A percentile compares a stretch with the other conserved stretches of the same genome.
phyloP scores from a whole-genome alignment of 2,888 invertebrate species.

The Xestia rhomboidea region DNA sequence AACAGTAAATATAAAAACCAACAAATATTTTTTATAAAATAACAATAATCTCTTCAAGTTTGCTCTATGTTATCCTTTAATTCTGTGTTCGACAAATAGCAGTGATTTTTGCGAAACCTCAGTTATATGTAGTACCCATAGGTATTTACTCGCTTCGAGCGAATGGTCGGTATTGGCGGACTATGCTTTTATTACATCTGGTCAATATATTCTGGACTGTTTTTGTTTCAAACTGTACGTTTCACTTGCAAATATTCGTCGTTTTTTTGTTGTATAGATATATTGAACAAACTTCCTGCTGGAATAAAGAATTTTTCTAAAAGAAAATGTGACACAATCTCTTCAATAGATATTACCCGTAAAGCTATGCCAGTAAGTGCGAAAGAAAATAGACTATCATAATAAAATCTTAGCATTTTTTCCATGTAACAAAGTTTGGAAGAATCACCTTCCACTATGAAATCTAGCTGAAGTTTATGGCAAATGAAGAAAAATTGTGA shows the following conservation, averaged over 20 bases:
- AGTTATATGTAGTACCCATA: not conserved
- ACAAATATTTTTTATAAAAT: not conserved
- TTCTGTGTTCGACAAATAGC: slow-evolving; percentile 19
- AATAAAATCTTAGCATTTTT: slow-evolving; percentile 62
- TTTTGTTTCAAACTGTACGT: slow-evolving; percentile 17
- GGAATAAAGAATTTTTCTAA: not conserved
- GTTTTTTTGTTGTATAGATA: not conserved
- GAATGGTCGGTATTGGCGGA: slow-evolving; percentile 21
- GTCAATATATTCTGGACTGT: slow-evolving; percentile 22
- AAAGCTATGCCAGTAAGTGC: slow-evolving; percentile 44
- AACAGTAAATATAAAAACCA: not conserved
- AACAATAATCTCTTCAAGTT: not conserved
- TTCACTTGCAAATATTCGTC: slow-evolving; percentile 3
- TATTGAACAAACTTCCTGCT: too few species aligned
- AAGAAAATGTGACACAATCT: slow-evolving; percentile 29
- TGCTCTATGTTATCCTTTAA: slow-evolving; percentile 28
- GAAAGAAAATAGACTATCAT: slow-evolving; percentile 62
- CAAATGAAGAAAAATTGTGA: slow-evolving; percentile 73
- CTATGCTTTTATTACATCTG: slow-evolving; percentile 22
- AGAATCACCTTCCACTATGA: slow-evolving; percentile 59
- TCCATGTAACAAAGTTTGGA: slow-evolving; percentile 61
- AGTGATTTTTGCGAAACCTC: slow-evolving; percentile 20
- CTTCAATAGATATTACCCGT: slow-evolving; percentile 47
- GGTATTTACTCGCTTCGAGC: slow-evolving; percentile 42
- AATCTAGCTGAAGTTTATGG: slow-evolving; percentile 70